Conservation (phyloP, 1,140 invertebrate genomes). For the Leptonema lineaticorne region DNA sequence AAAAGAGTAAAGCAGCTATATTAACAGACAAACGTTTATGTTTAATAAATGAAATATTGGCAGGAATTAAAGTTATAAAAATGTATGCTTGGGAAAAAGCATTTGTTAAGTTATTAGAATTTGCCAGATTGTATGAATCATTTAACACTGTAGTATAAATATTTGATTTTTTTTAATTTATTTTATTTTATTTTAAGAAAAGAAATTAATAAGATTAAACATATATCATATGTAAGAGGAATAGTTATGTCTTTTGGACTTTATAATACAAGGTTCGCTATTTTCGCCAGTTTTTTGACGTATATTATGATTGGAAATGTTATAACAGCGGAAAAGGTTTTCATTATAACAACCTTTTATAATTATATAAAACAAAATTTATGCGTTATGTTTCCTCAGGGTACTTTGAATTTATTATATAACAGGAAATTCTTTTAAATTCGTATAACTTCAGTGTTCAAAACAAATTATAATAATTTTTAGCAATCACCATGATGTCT, state of each 20-base stretch:
- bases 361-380: constrained; percentile 25
- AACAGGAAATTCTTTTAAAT: too few species aligned
- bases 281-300: constrained; percentile 30
- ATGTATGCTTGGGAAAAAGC: constrained; percentile 65
- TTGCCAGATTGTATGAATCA: constrained; percentile 28
- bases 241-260: constrained; percentile 29
- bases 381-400: constrained; percentile 31
- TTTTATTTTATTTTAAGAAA: constrained; percentile 26
- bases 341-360: constrained; percentile 33
- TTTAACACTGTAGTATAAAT: background rate
- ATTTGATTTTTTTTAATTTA: background rate
- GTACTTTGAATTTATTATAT: constrained; percentile 17
- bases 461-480: constrained; percentile 2
- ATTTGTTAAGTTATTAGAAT: constrained; percentile 51
- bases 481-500: constrained; percentile 26
- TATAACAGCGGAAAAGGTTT: constrained; percentile 33
- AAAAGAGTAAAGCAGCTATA: constrained; percentile 53
- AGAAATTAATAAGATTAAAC: constrained; percentile 35
- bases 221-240: constrained; percentile 22
- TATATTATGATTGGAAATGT: constrained; percentile 35
- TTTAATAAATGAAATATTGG: constrained; percentile 68
- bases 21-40: constrained; percentile 67
- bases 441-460: background rate
- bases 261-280: constrained; percentile 25
- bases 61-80: constrained; percentile 60